Conservation (phyloP, 2,797 vertebrate genomes). For the Aratinga solstitialis region DNA sequence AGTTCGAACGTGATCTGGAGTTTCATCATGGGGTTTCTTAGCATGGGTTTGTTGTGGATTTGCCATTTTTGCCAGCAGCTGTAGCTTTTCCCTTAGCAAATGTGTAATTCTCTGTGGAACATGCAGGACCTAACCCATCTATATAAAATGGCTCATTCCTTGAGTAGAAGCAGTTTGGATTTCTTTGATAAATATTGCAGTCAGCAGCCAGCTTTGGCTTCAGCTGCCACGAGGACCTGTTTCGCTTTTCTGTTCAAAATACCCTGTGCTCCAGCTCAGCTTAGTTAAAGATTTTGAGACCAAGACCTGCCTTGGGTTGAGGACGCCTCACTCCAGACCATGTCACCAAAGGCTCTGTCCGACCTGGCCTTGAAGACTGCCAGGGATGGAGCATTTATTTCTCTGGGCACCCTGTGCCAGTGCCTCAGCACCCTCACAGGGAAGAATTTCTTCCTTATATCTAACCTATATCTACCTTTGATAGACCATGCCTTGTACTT, state of each 20-base stretch:
- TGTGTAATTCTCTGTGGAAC: neutral
- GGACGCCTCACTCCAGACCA: neutral
- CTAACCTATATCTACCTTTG: neutral
- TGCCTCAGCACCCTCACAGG: neutral
- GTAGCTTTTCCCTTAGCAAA: neutral
- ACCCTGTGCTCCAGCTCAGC: neutral
- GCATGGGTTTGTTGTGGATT: neutral
- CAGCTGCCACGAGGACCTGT: neutral
- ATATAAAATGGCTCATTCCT: neutral
- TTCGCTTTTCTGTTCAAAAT: neutral
- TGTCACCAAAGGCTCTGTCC: neutral
- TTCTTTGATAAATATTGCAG: neutral
- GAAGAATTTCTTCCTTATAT: neutral
- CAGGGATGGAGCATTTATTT: neutral
- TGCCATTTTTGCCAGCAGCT: neutral
- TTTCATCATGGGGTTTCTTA: neutral
- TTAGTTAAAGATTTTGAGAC: neutral
- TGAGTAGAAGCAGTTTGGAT: neutral
- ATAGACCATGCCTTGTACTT: neutral
- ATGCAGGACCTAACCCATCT: neutral
- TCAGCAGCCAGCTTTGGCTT: neutral
- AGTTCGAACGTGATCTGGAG: neutral
- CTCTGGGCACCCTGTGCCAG: neutral
- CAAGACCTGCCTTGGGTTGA: neutral
- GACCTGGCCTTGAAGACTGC: neutral